These are phyloP conservation scores for Megatriorchis doriae DNA, from an alignment of 2,113 vertebrate species.

Conservation along the genomic window DNA sequence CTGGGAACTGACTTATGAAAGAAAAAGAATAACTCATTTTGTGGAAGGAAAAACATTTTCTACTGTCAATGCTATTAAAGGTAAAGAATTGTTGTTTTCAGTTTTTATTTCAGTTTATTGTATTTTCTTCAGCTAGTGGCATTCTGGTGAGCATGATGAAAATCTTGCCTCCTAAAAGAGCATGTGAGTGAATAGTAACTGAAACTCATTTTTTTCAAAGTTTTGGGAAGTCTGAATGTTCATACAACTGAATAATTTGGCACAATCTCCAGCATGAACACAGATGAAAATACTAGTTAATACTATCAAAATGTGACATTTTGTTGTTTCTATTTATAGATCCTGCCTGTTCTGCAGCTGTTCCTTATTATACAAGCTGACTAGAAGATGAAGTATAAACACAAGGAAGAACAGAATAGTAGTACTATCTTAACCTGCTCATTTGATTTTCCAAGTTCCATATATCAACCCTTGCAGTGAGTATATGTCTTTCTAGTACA, in stretches of 20 bases:
- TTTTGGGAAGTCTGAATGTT: conserved; percentile 47
- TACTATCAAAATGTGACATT: conserved; percentile 46
- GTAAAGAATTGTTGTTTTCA: neutral
- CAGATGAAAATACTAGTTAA: conserved; percentile 41
- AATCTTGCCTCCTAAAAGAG: conserved; percentile 28
- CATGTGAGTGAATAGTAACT: conserved; percentile 23
- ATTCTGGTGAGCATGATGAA: conserved; percentile 30
- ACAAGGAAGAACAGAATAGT: neutral
- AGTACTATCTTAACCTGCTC: neutral
- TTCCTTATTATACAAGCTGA: conserved; percentile 12
- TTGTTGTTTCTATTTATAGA: conserved; percentile 68
- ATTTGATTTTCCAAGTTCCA: neutral
- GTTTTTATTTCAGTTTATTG: conserved; percentile 27
- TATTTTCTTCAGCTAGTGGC: neutral
- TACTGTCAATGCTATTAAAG: neutral
- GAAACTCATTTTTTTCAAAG: neutral
- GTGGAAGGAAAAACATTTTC: neutral
- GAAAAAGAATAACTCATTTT: conserved; percentile 8
- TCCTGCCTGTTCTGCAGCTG: conserved; percentile 38
- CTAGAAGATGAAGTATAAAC: conserved; percentile 6
- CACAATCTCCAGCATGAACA: conserved; percentile 29
- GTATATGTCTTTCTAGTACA: neutral
- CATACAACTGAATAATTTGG: conserved; percentile 45
- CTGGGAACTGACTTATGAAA: neutral
- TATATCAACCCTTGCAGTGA: neutral